These are phyloP conservation scores for Rostratula benghalensis DNA, from an alignment of 2,113 vertebrate genomes.

Conservation along the genomic window DNA sequence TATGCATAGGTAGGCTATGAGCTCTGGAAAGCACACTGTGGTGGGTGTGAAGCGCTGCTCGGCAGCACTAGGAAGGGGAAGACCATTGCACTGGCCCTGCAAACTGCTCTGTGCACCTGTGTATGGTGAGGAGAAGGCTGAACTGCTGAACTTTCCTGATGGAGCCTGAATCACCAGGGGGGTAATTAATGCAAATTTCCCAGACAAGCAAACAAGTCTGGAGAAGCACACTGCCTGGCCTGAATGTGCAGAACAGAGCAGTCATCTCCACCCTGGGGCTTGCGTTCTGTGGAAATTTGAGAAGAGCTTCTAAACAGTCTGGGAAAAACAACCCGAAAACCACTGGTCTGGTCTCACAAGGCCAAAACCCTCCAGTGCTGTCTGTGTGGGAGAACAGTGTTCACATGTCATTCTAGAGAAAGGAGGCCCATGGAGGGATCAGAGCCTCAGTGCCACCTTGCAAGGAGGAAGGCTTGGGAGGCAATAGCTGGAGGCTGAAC, in stretches of 20 bases:
- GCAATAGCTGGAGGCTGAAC: not conserved
- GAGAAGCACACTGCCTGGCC: not conserved
- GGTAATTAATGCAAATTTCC: not conserved
- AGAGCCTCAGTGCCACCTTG: not conserved
- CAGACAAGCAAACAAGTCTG: not conserved
- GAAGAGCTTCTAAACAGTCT: not conserved
- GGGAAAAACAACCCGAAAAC: not conserved
- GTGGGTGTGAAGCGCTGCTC: not conserved
- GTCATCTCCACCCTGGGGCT: not conserved
- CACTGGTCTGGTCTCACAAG: not conserved
- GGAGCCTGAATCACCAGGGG: not conserved
- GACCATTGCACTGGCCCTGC: accelerated
- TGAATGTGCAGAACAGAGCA: accelerated
- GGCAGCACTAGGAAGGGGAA: not conserved
- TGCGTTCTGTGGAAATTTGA: not conserved
- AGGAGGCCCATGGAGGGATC: not conserved
- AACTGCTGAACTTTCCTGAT: not conserved
- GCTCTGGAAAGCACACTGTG: not conserved
- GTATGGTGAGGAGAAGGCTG: not conserved
- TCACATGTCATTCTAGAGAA: not conserved
- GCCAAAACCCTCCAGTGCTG: not conserved
- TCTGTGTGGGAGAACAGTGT: not conserved
- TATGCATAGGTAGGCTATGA: not conserved
- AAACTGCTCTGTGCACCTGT: not conserved
- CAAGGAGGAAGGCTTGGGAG: not conserved